Evolutionary conservation across 1,140 invertebrate species (phyloP).

Genomic region (Procambarus clarkii): DNA sequence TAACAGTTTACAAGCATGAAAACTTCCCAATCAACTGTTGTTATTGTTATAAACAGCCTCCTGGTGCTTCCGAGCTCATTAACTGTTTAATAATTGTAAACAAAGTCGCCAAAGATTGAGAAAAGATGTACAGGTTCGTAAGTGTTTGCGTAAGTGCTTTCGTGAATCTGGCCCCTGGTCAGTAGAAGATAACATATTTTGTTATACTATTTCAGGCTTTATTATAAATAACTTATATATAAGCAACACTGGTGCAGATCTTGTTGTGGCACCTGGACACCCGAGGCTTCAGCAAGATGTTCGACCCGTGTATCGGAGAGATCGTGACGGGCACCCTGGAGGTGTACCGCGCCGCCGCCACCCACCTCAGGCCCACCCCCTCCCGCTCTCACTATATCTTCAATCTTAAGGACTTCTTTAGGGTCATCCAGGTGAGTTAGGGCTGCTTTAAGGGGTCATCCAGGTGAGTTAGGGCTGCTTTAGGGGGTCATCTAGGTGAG

Average conservation of each 20-base stretch:
- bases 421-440: slow-evolving; percentile 87
- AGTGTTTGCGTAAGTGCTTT: no score
- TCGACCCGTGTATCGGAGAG: slow-evolving; percentile 93
- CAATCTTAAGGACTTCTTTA: slow-evolving; percentile 94
- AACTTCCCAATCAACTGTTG: no score
- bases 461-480: slow-evolving; percentile 75
- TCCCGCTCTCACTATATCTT: slow-evolving; percentile 96
- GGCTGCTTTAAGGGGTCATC: background rate
- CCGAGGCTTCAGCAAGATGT: slow-evolving; percentile 95
- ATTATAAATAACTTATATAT: no score
- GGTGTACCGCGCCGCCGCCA: slow-evolving; percentile 89
- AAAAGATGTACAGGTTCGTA: no score
- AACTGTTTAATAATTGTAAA: no score
- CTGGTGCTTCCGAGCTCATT: no score
- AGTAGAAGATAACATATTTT: no score
- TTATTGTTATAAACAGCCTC: no score
- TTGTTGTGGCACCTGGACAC: slow-evolving; percentile 96
- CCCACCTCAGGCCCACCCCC: slow-evolving; percentile 89
- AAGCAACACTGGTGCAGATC: slow-evolving; percentile 79
- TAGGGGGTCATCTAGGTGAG: slow-evolving; percentile 75
- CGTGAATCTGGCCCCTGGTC: no score
- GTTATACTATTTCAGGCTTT: no score
- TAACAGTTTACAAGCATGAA: no score
- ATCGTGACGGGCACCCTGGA: slow-evolving; percentile 90
- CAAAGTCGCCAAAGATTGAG: no score